These are phyloP conservation scores for Penaeus vannamei DNA, from an alignment of 1,140 invertebrate species.

Conservation along the genomic window DNA sequence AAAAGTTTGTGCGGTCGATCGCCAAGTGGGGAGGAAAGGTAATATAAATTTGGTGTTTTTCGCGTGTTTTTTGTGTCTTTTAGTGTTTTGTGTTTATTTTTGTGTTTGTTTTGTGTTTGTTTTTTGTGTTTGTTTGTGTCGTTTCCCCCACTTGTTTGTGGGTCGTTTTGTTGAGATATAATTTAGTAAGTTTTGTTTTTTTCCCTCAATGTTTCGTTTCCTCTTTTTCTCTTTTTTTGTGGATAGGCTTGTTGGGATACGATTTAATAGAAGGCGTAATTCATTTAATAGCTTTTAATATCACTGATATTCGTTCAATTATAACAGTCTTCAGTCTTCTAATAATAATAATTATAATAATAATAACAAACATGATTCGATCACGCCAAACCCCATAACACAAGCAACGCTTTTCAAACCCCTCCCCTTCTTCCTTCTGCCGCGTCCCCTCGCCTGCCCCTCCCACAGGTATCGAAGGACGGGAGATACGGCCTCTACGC, in stretches of 20 bases:
- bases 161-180: no score
- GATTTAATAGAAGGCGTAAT: no score
- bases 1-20: conserved; percentile 73
- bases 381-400: neutral
- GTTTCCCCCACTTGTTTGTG: neutral
- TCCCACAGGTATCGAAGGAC: conserved; percentile 81
- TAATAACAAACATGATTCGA: no score
- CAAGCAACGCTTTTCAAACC: neutral
- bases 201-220: no score
- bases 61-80: conserved; percentile 67
- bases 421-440: neutral
- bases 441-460: neutral
- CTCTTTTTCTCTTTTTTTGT: no score
- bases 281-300: no score
- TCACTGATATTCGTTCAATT: no score
- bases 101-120: conserved; percentile 70
- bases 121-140: neutral
- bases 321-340: no score
- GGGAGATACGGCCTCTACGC: conserved; percentile 95
- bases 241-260: no score
- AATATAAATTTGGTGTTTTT: conserved; percentile 40
- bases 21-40: conserved; percentile 75
- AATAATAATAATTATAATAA: no score
- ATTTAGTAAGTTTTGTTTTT: no score
- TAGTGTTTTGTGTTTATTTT: conserved; percentile 87